Percentiles rank a stretch among this genome's conserved stretches.
phyloP scores from a whole-genome alignment of 2,797 vertebrate genomes.

The Argyrosomus regius region DNA sequence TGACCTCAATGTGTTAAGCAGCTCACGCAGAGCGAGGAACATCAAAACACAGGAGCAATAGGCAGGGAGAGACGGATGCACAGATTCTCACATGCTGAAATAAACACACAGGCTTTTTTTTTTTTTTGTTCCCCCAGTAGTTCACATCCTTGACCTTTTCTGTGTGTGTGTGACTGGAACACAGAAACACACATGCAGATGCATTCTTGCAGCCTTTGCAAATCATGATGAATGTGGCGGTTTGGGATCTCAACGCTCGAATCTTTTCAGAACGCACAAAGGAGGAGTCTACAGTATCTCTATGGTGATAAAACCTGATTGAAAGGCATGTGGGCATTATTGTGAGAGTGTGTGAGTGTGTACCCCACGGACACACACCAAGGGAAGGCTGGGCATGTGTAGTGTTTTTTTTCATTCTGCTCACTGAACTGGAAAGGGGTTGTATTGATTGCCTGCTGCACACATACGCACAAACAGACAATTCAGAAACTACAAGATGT shows the following conservation, averaged over 20 bases:
- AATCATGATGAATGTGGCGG: constrained; percentile 57
- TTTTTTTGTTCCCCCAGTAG: constrained; percentile 34
- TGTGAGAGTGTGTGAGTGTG: constrained; percentile 40
- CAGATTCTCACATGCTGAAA: constrained; percentile 42
- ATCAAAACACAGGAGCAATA: constrained; percentile 53
- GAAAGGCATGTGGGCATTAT: constrained; percentile 68
- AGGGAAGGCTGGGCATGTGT: constrained; percentile 44
- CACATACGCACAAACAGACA: constrained; percentile 48
- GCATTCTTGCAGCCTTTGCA: constrained; percentile 50
- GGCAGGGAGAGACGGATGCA: constrained; percentile 16
- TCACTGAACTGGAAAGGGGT: constrained; percentile 63
- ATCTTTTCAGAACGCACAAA: constrained; percentile 71
- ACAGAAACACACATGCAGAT: constrained; percentile 50
- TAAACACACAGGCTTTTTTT: constrained; percentile 36
- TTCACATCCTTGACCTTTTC: constrained; percentile 62
- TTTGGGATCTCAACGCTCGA: constrained; percentile 45
- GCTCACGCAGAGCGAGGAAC: constrained; percentile 58
- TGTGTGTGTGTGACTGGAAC: constrained; percentile 27
- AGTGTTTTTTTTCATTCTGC: constrained; percentile 40
- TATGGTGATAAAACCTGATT: constrained; percentile 77
- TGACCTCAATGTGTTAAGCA: constrained; percentile 71
- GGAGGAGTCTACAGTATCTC: constrained; percentile 70
- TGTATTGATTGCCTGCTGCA: constrained; percentile 60
- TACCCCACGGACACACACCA: constrained; percentile 19
- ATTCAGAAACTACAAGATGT: neutral